Evolutionary conservation across 2,113 vertebrate genomes (phyloP).

Genomic region (Protobothrops mucrosquamatus): DNA sequence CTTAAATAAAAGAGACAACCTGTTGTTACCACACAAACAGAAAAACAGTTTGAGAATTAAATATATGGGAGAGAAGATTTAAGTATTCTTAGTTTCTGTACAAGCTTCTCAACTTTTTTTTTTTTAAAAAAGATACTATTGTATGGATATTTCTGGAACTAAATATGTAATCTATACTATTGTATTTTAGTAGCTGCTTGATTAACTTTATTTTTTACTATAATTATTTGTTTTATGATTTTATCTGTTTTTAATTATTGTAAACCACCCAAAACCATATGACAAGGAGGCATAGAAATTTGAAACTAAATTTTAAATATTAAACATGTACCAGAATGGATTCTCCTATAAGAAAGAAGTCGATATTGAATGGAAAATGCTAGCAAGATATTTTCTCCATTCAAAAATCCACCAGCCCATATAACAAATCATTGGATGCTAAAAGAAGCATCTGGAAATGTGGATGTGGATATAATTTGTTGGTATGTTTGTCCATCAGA

Average conservation of each 20-base stretch:
- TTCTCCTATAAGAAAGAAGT: neutral
- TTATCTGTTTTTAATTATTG: neutral
- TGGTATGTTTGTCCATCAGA: too few species aligned
- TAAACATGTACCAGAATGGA: neutral
- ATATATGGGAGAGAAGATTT: neutral
- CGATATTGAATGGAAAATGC: neutral
- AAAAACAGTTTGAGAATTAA: neutral
- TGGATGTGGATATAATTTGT: neutral
- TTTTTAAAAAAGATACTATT: neutral
- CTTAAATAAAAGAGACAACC: neutral
- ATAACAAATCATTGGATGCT: neutral
- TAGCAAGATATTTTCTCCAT: neutral
- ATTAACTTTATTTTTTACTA: neutral
- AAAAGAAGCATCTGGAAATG: neutral
- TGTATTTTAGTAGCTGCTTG: neutral
- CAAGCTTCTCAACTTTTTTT: neutral
- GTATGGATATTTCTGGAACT: neutral
- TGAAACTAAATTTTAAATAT: neutral
- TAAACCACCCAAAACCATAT: neutral
- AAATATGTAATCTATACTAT: neutral
- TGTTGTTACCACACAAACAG: neutral
- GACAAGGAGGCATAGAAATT: neutral
- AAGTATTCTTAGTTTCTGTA: neutral
- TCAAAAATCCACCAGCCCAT: neutral
- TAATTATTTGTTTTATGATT: neutral